Conservation (phyloP, 2,797 vertebrate genomes). For the Alauda arvensis region DNA sequence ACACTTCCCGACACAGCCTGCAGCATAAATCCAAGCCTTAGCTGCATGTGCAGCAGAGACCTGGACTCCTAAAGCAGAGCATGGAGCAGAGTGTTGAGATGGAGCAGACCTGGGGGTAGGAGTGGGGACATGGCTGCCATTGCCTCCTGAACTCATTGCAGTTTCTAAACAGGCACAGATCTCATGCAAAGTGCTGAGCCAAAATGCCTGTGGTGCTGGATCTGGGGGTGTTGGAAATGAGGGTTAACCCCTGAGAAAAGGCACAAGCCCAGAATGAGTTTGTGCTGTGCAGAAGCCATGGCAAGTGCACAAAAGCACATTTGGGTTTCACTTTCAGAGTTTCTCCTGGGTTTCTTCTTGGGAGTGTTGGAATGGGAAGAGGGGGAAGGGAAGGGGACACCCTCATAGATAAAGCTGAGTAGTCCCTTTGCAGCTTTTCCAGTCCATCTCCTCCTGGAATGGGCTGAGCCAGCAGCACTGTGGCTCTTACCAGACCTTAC, state of each 20-base stretch:
- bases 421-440: not conserved
- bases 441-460: not conserved
- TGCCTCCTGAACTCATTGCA: not conserved
- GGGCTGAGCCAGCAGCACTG: not conserved
- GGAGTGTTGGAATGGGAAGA: not conserved
- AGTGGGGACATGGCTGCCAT: not conserved
- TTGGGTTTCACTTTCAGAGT: not conserved
- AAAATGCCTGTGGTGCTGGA: not conserved
- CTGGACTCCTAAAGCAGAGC: not conserved
- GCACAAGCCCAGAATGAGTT: not conserved
- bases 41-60: not conserved
- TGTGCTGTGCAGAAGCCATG: not conserved
- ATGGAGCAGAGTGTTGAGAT: not conserved
- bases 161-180: fast-evolving
- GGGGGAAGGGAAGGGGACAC: not conserved
- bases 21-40: not conserved
- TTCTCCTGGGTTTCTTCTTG: not conserved
- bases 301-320: fast-evolving
- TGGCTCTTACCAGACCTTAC: not conserved
- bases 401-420: fast-evolving
- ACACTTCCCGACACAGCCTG: not conserved
- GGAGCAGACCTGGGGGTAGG: fast-evolving
- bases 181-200: not conserved
- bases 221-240: fast-evolving
- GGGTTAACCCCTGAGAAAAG: not conserved